These are phyloP conservation scores for Aurelia sp. DNA, from an alignment of 30 jellyfish, hydroid and myxozoan species.

Conservation along the genomic window DNA sequence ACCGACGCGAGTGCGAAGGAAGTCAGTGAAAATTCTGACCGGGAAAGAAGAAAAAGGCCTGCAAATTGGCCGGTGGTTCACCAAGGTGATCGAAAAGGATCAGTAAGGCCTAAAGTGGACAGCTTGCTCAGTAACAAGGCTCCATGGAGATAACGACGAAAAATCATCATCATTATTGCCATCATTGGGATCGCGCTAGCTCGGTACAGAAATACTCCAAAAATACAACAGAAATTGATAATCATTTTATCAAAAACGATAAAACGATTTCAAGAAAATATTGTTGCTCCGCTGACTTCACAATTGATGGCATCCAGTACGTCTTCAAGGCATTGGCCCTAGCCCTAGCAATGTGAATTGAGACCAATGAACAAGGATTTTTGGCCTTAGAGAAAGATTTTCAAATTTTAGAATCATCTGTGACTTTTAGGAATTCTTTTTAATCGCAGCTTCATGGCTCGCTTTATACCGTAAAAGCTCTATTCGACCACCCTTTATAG, in stretches of 20 bases:
- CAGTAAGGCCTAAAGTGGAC: constrained; percentile 55
- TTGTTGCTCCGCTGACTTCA: background rate
- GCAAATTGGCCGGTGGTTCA: constrained; percentile 60
- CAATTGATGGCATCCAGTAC: background rate
- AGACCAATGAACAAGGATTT: too few relatives aligned
- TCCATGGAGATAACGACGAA: constrained; percentile 32
- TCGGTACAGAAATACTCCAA: background rate
- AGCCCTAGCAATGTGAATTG: too few relatives aligned
- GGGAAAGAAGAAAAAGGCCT: constrained; percentile 56
- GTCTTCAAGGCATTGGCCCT: too few relatives aligned
- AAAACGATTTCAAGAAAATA: background rate
- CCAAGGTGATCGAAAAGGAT: constrained; percentile 28
- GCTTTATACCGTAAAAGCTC: background rate
- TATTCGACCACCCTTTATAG: background rate
- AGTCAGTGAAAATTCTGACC: constrained; percentile 49
- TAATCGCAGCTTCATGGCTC: background rate
- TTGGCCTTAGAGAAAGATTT: too few relatives aligned
- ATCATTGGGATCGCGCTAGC: background rate
- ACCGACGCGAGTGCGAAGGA: constrained; percentile 6
- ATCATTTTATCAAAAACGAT: background rate
- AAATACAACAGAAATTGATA: background rate
- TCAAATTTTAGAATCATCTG: too few relatives aligned
- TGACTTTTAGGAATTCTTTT: too few relatives aligned
- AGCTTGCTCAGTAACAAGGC: constrained; percentile 6
- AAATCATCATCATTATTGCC: too few relatives aligned